Evolutionary conservation across 2,113 vertebrate species (phyloP), one percentile per base, ranked within the genome.

Genomic region (Percopsis transmontana): DNA sequence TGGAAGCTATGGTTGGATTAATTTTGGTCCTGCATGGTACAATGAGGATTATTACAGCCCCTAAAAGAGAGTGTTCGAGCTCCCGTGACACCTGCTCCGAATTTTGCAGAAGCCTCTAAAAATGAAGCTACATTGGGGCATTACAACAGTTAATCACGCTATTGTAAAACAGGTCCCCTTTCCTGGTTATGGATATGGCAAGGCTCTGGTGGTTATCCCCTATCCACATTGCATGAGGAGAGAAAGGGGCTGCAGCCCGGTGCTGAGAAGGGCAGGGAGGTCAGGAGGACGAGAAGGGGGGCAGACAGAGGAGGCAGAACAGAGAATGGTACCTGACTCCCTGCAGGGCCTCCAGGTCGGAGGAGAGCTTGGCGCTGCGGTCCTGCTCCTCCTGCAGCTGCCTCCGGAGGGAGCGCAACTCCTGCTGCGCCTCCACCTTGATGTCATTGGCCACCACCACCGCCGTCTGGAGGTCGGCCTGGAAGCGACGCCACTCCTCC

Each of bases 361-460:
- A 86, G 48, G 94, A 92, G 68, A 98, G 92, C 8, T 89, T 92
- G 39, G 92, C 79, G 1, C 68, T 95, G 72, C 91, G 96, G 78
- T 95, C 95, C 82, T 97, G 95, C 64, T 98, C 96, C 80, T 99
- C 97, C 86, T 96, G 93, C 70, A 99, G 91, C 77, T 90, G 89
- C 69, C 94, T 92, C 82, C 93, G 94, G 19, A 98, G 93, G 0
- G 91, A 68, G 0, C 95, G 95, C 51, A 99, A 90, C 85, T 98
- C 97, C 88, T 98, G 96, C 87, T 99, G 96, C 24, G 96, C 94
- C 83, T 99, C 97, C 50, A 96, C 96, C 84, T 99, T 99, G 47
- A 99, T 98, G 80, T 99, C 97, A 1, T 99, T 99, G 66, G 97
- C 97, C 20, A 99, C 97, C 3, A 99, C 97, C 83, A 99, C 97